A percentile compares a stretch with the other conserved stretches of the same genome.
Evolutionary conservation across 2,113 vertebrate genomes (phyloP).

Genomic region (Poecilia latipinna): DNA sequence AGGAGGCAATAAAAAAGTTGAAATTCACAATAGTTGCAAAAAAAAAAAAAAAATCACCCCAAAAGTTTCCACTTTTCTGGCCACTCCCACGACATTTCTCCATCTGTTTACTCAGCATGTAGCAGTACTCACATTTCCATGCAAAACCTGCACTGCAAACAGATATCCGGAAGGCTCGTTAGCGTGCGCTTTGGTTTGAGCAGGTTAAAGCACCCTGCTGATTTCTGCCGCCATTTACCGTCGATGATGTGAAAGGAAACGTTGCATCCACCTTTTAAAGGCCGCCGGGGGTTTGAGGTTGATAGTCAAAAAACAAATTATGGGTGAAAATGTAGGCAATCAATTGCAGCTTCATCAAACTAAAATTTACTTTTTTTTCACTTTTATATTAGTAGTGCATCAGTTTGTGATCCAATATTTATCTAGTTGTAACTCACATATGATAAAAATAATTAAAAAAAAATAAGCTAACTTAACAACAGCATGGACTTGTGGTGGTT

Average conservation of each 20-base stretch:
- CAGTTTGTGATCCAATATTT: not conserved
- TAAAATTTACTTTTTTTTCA: not conserved
- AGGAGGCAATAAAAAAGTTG: conserved; percentile 8
- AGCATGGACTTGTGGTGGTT: too few relatives aligned
- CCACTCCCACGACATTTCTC: not conserved
- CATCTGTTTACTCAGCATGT: conserved; percentile 23
- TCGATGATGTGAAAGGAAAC: conserved; percentile 19
- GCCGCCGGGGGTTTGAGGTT: conserved; percentile 4
- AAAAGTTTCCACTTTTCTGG: not conserved
- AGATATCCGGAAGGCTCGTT: conserved; percentile 18
- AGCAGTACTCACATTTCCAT: conserved; percentile 2
- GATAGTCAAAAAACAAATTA: conserved; percentile 1
- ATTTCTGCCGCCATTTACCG: conserved; percentile 14
- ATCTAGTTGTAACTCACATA: not conserved
- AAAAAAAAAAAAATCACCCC: too few relatives aligned
- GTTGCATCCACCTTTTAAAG: conserved; percentile 11
- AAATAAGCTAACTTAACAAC: too few relatives aligned
- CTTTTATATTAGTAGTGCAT: not conserved
- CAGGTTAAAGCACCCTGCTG: conserved; percentile 19
- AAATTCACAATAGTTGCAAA: not conserved
- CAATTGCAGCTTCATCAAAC: conserved; percentile 1
- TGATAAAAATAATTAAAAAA: too few relatives aligned
- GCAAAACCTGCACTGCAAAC: not conserved
- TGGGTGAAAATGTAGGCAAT: not conserved
- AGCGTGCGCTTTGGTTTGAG: conserved; percentile 6